Evolutionary conservation across 2,113 vertebrate genomes (phyloP).

Genomic region (Onychorhynchus coronatus): DNA sequence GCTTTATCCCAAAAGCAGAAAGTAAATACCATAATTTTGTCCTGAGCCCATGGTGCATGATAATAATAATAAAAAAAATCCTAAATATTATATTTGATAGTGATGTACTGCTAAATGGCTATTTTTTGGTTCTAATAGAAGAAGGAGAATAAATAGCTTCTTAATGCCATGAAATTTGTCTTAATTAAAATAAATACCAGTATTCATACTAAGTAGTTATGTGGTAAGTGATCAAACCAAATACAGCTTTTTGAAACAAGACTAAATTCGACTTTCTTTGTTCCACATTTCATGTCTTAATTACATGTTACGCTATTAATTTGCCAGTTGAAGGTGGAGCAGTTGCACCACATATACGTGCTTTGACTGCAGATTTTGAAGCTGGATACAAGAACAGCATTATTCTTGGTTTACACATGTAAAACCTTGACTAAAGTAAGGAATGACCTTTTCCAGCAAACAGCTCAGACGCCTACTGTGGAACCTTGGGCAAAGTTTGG

Average conservation of each 20-base stretch:
- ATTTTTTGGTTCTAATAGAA: neutral
- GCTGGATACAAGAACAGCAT: neutral
- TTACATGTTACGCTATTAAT: neutral
- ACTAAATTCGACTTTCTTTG: neutral
- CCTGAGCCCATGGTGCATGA: neutral
- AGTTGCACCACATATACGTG: accelerated
- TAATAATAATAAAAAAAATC: neutral
- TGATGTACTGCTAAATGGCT: neutral
- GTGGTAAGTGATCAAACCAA: neutral
- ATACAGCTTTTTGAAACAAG: neutral
- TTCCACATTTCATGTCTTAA: neutral
- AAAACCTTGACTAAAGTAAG: neutral
- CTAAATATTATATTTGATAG: neutral
- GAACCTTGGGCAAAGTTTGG: neutral
- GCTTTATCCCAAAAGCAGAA: constrained; percentile 23
- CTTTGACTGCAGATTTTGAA: neutral
- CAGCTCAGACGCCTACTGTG: neutral
- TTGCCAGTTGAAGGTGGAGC: neutral
- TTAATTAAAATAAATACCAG: neutral
- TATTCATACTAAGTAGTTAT: neutral
- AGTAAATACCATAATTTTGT: neutral
- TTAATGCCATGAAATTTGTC: neutral
- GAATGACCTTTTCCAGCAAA: neutral
- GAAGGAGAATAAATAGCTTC: neutral
- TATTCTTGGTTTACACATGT: neutral